These are phyloP conservation scores for Hyposoter didymator DNA, from an alignment of 2,888 invertebrate genomes.

Conservation along the genomic window DNA sequence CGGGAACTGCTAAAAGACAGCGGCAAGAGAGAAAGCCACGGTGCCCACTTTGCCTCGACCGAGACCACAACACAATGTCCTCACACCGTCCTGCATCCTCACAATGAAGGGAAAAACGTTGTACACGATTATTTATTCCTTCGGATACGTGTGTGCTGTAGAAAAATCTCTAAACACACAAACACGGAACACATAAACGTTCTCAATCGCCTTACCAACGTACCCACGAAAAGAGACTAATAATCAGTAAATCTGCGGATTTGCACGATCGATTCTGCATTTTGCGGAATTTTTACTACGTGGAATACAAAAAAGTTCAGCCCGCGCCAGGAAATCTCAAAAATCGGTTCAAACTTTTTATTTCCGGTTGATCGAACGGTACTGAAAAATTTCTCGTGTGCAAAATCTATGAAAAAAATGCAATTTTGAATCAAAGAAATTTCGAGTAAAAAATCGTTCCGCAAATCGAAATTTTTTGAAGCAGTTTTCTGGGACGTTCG, in stretches of 20 bases:
- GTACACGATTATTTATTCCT: slow-evolving; percentile 71
- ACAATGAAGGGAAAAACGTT: slow-evolving; percentile 70
- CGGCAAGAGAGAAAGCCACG: slow-evolving; percentile 48
- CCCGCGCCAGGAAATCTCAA: too few relatives aligned
- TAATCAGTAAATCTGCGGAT: not conserved
- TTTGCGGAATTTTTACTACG: too few relatives aligned
- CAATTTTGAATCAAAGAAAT: too few relatives aligned
- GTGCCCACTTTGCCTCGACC: slow-evolving; percentile 55
- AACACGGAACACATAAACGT: not conserved
- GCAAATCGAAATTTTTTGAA: too few relatives aligned
- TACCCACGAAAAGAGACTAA: not conserved
- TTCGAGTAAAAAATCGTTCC: too few relatives aligned
- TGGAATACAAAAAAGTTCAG: too few relatives aligned
- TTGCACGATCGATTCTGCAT: too few relatives aligned
- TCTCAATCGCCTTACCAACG: not conserved
- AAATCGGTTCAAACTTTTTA: too few relatives aligned
- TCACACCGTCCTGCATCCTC: slow-evolving; percentile 67
- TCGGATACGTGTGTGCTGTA: not conserved
- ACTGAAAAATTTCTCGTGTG: too few relatives aligned
- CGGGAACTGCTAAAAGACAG: slow-evolving; percentile 63
- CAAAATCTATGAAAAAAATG: too few relatives aligned
- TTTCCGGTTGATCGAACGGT: too few relatives aligned
- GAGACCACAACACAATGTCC: slow-evolving; percentile 73
- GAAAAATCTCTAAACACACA: not conserved
- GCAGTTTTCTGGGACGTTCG: too few relatives aligned